Conservation (phyloP, 1,140 invertebrate species). For the Argopecten irradians region DNA sequence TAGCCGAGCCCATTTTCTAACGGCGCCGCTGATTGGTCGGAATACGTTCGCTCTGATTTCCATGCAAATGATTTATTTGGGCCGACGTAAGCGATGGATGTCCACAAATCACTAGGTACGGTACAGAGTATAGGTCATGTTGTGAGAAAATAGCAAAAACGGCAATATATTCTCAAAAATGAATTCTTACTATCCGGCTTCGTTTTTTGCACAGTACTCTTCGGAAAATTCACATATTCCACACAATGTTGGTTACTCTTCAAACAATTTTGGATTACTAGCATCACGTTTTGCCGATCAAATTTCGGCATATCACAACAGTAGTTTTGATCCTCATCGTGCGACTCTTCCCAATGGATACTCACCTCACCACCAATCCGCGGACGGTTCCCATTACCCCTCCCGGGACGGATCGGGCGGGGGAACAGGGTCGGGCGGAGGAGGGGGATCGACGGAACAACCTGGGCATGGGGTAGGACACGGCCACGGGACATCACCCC, state of each 20-base stretch:
- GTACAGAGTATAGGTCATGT: constrained; percentile 67
- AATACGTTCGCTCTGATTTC: constrained; percentile 53
- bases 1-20: constrained; percentile 50
- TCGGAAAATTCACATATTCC: constrained; percentile 63
- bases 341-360: constrained; percentile 55
- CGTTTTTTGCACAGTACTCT: constrained; percentile 71
- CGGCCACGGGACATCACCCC: constrained; percentile 43
- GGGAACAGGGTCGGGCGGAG: constrained; percentile 43
- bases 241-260: constrained; percentile 64
- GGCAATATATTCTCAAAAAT: constrained; percentile 68
- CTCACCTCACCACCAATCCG: constrained; percentile 58
- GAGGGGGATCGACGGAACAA: constrained; percentile 47
- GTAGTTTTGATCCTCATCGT: constrained; percentile 59
- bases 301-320: constrained; percentile 64
- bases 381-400: constrained; percentile 48
- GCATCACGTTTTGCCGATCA: constrained; percentile 68
- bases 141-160: constrained; percentile 62
- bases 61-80: constrained; percentile 71
- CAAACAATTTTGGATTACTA: constrained; percentile 68
- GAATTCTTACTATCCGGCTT: constrained; percentile 70
- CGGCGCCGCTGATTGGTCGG: constrained; percentile 62
- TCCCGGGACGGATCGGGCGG: constrained; percentile 51
- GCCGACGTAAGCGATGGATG: constrained; percentile 61
- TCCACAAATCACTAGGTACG: constrained; percentile 69
- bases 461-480: constrained; percentile 44